These are phyloP conservation scores for Chiroxiphia lanceolata DNA, from an alignment of 2,797 vertebrate genomes.

Conservation along the genomic window DNA sequence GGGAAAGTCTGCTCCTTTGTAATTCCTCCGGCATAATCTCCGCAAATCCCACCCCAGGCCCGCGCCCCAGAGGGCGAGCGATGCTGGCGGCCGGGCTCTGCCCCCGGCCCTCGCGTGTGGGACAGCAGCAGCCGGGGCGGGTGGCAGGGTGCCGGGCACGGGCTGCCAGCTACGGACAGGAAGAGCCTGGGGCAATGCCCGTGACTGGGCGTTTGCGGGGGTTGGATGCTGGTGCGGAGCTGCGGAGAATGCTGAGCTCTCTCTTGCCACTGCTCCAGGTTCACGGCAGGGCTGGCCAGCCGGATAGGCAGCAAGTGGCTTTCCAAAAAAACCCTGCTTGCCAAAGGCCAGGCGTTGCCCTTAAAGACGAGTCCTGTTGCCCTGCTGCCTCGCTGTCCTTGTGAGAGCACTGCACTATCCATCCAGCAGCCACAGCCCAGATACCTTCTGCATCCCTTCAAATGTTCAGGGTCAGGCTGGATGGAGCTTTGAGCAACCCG, in stretches of 20 bases:
- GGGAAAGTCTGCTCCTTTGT: slow-evolving; percentile 81
- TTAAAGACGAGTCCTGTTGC: background rate
- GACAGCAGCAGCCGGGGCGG: background rate
- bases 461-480: background rate
- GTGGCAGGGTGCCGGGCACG: background rate
- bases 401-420: background rate
- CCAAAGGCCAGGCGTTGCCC: background rate
- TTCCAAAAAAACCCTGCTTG: background rate
- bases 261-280: background rate
- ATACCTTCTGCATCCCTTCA: background rate
- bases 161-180: background rate
- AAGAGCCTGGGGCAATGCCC: background rate
- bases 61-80: background rate
- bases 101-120: background rate
- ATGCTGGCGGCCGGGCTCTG: background rate
- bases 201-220: rapidly evolving
- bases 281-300: background rate
- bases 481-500: background rate
- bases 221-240: background rate
- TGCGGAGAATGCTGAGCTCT: background rate
- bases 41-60: slow-evolving; percentile 73
- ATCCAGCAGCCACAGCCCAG: background rate
- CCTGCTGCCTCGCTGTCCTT: background rate
- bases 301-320: background rate
- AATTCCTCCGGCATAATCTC: slow-evolving; percentile 77